Evolutionary conservation across 2,113 vertebrate genomes (phyloP).

Genomic region (Notarius lentiginosus): DNA sequence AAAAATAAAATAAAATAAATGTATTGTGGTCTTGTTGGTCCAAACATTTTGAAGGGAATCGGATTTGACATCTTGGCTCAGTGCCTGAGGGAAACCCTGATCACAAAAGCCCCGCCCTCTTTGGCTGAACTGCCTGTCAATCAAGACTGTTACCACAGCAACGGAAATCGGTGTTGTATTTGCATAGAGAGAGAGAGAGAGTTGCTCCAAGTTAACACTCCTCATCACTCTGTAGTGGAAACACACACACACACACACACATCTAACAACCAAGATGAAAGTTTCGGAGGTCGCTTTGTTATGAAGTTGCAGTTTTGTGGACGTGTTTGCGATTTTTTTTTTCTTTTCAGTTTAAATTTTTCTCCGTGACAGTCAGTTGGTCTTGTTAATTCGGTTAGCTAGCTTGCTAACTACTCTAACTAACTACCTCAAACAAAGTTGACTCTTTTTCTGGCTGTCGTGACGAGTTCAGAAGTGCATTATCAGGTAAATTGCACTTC

Average conservation of each 20-base stretch:
- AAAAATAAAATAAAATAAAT: neutral
- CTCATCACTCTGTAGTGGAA: neutral
- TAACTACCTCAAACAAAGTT: neutral
- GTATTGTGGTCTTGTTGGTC: too few relatives aligned
- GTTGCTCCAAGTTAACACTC: neutral
- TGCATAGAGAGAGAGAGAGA: neutral
- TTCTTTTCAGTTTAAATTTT: neutral
- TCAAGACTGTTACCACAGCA: constrained; percentile 57
- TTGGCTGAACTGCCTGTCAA: constrained; percentile 55
- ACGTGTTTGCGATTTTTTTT: neutral
- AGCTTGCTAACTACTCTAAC: neutral
- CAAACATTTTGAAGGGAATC: neutral
- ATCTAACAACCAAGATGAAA: constrained; percentile 31
- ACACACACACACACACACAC: neutral
- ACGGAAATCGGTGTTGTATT: constrained; percentile 43
- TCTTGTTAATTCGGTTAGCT: neutral
- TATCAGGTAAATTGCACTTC: neutral
- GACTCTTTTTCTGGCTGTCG: neutral
- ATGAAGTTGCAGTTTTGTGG: neutral
- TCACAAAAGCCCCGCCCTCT: constrained; percentile 21
- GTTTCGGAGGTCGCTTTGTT: neutral
- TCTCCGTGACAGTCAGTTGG: neutral
- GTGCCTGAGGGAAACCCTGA: constrained; percentile 9
- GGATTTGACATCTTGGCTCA: neutral
- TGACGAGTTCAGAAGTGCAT: neutral